Percentiles rank a stretch among this genome's conserved stretches.
These are phyloP conservation scores for Troglohyphantes excavatus DNA, from an alignment of 2,888 invertebrate genomes.

Conservation along the genomic window DNA sequence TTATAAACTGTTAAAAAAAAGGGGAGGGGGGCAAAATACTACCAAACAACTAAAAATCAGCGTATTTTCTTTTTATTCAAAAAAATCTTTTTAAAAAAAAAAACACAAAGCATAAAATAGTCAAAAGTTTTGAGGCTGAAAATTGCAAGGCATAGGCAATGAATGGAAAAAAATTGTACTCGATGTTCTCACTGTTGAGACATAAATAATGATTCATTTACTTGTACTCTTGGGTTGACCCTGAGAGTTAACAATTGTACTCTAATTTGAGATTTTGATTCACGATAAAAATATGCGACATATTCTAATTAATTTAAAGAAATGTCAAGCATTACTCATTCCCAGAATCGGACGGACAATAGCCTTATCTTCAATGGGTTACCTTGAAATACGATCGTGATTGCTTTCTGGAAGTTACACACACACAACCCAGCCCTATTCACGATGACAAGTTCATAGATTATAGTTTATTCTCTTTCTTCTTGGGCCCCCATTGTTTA, in stretches of 20 bases:
- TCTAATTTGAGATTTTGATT: neutral
- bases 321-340: neutral
- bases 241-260: neutral
- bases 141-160: too few species aligned
- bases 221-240: neutral
- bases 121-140: too few species aligned
- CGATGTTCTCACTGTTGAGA: too few species aligned
- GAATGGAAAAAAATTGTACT: too few species aligned
- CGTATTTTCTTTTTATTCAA: too few species aligned
- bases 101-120: too few species aligned
- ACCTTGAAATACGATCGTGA: slow-evolving; percentile 3
- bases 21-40: too few species aligned
- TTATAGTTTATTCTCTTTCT: neutral
- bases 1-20: too few species aligned
- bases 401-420: neutral
- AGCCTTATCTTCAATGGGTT: neutral
- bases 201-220: too few species aligned
- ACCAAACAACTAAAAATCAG: too few species aligned
- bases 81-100: too few species aligned
- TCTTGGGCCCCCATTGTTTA: neutral
- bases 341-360: neutral
- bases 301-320: neutral
- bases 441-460: neutral
- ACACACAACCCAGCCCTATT: neutral
- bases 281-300: neutral